phyloP scores from a whole-genome alignment of 2,797 vertebrate species.

The Lagocephalus sceleratus region DNA sequence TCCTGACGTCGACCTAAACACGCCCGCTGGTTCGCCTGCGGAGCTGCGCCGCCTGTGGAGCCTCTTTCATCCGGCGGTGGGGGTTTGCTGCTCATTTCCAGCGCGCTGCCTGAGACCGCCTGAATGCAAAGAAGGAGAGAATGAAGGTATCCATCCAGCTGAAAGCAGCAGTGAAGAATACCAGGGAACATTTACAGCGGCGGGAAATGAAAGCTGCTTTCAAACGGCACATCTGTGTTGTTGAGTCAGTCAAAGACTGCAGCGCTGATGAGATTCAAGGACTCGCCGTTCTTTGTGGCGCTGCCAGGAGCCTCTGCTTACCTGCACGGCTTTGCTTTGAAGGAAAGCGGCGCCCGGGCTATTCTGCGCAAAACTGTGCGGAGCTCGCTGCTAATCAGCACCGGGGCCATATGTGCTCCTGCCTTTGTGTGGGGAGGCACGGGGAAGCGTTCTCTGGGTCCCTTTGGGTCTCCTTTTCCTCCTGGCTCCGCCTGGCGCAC shows the following conservation, averaged over 20 bases:
- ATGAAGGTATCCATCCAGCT: neutral
- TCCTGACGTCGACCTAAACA: conserved; percentile 12
- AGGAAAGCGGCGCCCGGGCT: conserved; percentile 55
- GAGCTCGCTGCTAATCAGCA: conserved; percentile 59
- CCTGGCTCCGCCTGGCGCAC: too few species aligned
- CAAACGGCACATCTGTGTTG: conserved; percentile 13
- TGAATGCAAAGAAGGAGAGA: conserved; percentile 28
- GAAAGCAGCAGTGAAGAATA: neutral
- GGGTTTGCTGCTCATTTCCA: conserved; percentile 20
- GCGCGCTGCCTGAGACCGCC: neutral
- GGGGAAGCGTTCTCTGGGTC: conserved; percentile 3
- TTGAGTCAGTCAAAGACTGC: conserved; percentile 15
- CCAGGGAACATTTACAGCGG: neutral
- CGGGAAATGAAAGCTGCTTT: neutral
- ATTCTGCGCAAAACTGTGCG: conserved; percentile 41
- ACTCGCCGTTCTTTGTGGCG: conserved; percentile 51
- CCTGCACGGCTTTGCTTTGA: conserved; percentile 48
- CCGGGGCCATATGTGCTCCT: conserved; percentile 57
- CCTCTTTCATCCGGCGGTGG: conserved; percentile 24
- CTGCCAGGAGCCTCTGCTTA: conserved; percentile 45
- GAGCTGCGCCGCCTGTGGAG: conserved; percentile 16
- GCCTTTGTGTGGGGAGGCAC: conserved; percentile 27
- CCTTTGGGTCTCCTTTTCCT: conserved; percentile 2
- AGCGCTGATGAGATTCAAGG: conserved; percentile 50
- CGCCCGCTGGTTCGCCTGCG: conserved; percentile 9